Evolutionary conservation across 1,140 invertebrate species (phyloP).

Genomic region (Zophobas morio): DNA sequence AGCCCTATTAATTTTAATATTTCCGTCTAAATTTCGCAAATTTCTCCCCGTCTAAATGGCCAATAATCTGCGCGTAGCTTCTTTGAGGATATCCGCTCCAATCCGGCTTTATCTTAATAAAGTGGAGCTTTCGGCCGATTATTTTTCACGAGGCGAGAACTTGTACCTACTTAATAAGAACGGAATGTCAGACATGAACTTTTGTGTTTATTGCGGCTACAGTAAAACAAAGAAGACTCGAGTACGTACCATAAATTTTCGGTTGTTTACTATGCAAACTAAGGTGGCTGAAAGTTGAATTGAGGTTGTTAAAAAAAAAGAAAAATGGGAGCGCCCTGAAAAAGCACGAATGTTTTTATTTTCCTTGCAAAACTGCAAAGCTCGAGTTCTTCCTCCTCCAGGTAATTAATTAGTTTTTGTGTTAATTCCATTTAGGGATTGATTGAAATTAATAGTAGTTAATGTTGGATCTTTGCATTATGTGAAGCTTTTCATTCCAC

Average conservation of each 20-base stretch:
- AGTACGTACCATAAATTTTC: background rate
- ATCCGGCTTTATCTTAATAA: slow-evolving; percentile 27
- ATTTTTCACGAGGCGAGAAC: slow-evolving; percentile 22
- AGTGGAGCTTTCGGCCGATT: slow-evolving; percentile 15
- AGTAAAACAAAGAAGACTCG: slow-evolving; percentile 8
- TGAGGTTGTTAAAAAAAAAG: background rate
- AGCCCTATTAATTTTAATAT: slow-evolving; percentile 23
- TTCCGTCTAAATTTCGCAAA: background rate
- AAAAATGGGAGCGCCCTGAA: background rate
- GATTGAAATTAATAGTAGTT: no score
- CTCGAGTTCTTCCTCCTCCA: no score
- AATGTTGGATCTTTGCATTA: no score
- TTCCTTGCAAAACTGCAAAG: no score
- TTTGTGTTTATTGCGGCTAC: slow-evolving; percentile 18
- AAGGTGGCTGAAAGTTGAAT: background rate
- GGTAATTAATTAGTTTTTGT: no score
- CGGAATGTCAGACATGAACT: slow-evolving; percentile 22
- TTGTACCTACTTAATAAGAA: slow-evolving; percentile 23
- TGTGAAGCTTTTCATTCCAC: no score
- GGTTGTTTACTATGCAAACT: background rate
- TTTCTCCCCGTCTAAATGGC: background rate
- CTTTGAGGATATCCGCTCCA: slow-evolving; percentile 9
- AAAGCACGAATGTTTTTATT: no score
- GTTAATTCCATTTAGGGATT: no score
- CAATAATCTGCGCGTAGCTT: slow-evolving; percentile 5